Evolutionary conservation across 2,888 invertebrate genomes (phyloP), one percentile per base, ranked within the genome.

Genomic region (Pachycephus smyrnensis): DNA sequence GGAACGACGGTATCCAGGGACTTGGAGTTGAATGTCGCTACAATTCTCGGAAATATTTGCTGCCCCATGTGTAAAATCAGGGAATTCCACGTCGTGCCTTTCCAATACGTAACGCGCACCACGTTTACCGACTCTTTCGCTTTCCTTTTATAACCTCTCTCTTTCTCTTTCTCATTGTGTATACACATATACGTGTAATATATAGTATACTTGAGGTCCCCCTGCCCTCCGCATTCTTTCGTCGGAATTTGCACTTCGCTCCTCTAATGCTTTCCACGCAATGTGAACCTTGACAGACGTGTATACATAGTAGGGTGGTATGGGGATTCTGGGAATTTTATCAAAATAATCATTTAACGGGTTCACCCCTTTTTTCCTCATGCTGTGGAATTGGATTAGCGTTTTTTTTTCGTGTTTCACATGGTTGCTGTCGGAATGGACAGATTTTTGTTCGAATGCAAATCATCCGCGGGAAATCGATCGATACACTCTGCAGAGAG

Each of bases 81-180:
- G 78, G 84, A 85, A 85, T 86, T 85, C 83, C 82, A 79, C 79
- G 75, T 77, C 82, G 80, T 76, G 81, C 81, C 86, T 86, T 85
- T 84, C 84, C 88, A 78, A 87, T 84, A 86, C 82, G 84, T 82
- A 83, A 84, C 78, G 82, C 81, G 78, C 71, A 73, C 73, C 69
- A 74, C 75, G 68, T 40, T 73, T 40, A 33, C 68, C 36, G 33
- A 69, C 76, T 75, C 76, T 69, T 55, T 78, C 73, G 69, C 73
- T 77, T 55, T 30, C 30, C 73, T 81, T 75, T 76, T 76, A 40
- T 73, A 75, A 69, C 75, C n/a, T 32, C 55, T 37, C 37, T 69
- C 77, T 23, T 55, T 74, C 68, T 76, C 68, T 73, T 36, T 37
- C 36, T 77, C 33, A 11, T 69, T 31, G 30, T 71, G 11, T 71